These are phyloP conservation scores for Augochlora pura DNA, from an alignment of 1,140 invertebrate genomes.

Conservation along the genomic window DNA sequence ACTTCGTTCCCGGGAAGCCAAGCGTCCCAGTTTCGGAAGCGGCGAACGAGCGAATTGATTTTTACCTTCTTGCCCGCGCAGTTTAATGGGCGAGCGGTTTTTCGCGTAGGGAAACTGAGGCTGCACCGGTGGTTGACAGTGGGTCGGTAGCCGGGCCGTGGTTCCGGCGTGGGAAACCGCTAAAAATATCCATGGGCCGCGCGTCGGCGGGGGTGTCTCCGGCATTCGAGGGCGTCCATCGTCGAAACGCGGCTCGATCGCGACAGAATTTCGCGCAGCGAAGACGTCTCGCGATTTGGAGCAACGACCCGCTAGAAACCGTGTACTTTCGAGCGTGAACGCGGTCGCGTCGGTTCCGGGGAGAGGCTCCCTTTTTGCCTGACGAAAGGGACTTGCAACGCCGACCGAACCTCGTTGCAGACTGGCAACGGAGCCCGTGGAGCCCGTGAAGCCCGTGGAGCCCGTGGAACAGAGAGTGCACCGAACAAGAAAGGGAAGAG, in stretches of 20 bases:
- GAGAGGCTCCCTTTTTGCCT: background rate
- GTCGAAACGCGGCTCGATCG: background rate
- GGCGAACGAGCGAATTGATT: conserved; percentile 36
- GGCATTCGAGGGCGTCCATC: background rate
- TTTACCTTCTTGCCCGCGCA: conserved; percentile 34
- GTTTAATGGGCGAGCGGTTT: conserved; percentile 24
- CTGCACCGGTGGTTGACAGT: background rate
- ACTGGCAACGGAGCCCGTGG: conserved; percentile 54
- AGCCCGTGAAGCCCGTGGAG: too few relatives aligned
- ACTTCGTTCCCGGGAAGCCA: background rate
- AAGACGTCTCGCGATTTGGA: too few relatives aligned
- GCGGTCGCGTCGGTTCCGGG: too few relatives aligned
- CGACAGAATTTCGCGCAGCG: too few relatives aligned
- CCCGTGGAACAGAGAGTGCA: conserved; percentile 35
- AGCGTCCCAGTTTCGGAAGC: conserved; percentile 28
- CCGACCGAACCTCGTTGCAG: conserved; percentile 55
- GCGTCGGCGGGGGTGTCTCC: background rate
- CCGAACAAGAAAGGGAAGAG: conserved; percentile 31
- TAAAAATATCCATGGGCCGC: conserved; percentile 5
- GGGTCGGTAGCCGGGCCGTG: too few relatives aligned
- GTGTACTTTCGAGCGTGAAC: too few relatives aligned
- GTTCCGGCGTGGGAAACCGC: too few relatives aligned
- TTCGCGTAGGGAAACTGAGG: conserved; percentile 2
- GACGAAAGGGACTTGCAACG: conserved; percentile 32
- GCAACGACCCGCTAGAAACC: too few relatives aligned